A percentile compares a stretch with the other conserved stretches of the same genome.
These are phyloP conservation scores for Cydia pomonella DNA, from an alignment of 1,140 invertebrate species.

Conservation along the genomic window DNA sequence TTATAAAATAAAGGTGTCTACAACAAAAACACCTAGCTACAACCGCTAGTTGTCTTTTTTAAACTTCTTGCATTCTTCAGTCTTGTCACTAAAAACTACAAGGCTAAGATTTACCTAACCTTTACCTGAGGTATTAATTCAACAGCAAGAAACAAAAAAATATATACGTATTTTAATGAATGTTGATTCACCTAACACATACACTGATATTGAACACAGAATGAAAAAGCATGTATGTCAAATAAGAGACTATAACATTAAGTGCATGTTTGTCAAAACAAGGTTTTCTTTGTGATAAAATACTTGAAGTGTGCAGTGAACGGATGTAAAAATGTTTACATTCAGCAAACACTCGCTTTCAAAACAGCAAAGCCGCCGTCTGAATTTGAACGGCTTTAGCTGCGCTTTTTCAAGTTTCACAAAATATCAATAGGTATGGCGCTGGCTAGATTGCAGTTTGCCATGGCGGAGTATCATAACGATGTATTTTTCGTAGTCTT, in stretches of 20 bases:
- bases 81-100: no score
- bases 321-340: slow-evolving; percentile 22
- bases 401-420: neutral
- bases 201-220: neutral
- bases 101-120: no score
- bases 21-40: no score
- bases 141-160: no score
- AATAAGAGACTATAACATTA: neutral
- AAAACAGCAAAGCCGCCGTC: slow-evolving; percentile 24
- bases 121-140: no score
- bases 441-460: slow-evolving; percentile 6
- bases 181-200: no score
- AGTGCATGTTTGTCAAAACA: neutral
- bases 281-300: slow-evolving; percentile 22
- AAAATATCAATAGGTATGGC: slow-evolving; percentile 24
- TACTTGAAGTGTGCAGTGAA: slow-evolving; percentile 16
- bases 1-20: no score
- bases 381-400: slow-evolving; percentile 21
- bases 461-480: neutral
- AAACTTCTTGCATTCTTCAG: no score
- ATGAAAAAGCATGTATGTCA: neutral
- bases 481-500: neutral
- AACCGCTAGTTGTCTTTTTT: no score
- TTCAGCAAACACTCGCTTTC: slow-evolving; percentile 24
- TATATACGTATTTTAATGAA: no score